Percentiles rank a stretch among this genome's conserved stretches.
Conservation (phyloP, 2,113 vertebrate genomes). For the Trematomus loennbergii region DNA sequence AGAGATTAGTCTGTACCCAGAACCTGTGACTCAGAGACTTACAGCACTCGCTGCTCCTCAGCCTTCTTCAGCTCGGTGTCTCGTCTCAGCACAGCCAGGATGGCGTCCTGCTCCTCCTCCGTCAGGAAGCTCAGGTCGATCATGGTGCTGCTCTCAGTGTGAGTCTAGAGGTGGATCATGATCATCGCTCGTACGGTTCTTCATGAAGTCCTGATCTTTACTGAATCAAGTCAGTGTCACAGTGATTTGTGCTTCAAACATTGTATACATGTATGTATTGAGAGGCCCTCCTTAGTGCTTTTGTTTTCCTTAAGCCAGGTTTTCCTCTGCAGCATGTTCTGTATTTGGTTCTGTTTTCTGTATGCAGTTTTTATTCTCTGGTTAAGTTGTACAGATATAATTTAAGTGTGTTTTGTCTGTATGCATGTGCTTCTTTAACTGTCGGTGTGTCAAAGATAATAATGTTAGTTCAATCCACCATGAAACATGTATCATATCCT, state of each 20-base stretch:
- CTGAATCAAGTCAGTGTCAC: background rate
- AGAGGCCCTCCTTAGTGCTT: no score
- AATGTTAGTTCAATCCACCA: no score
- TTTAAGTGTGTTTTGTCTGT: no score
- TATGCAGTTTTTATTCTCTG: no score
- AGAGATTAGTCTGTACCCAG: background rate
- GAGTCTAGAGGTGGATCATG: background rate
- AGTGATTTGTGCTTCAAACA: background rate
- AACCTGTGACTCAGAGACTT: constrained; percentile 51
- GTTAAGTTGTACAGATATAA: no score
- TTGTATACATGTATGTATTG: background rate
- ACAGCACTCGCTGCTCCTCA: constrained; percentile 92
- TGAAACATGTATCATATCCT: no score
- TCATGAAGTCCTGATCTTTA: background rate
- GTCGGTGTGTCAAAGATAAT: no score
- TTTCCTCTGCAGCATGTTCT: background rate
- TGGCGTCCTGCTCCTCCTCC: constrained; percentile 91
- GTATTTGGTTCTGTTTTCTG: no score
- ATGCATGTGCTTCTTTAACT: no score
- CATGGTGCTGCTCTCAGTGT: constrained; percentile 79
- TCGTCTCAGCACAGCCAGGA: constrained; percentile 90
- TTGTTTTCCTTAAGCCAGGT: background rate
- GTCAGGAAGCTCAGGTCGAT: constrained; percentile 95
- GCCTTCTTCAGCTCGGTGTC: constrained; percentile 90
- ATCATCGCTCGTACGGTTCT: background rate